Evolutionary conservation across 2,888 invertebrate genomes (phyloP).

Genomic region (Sussaba pulchella): DNA sequence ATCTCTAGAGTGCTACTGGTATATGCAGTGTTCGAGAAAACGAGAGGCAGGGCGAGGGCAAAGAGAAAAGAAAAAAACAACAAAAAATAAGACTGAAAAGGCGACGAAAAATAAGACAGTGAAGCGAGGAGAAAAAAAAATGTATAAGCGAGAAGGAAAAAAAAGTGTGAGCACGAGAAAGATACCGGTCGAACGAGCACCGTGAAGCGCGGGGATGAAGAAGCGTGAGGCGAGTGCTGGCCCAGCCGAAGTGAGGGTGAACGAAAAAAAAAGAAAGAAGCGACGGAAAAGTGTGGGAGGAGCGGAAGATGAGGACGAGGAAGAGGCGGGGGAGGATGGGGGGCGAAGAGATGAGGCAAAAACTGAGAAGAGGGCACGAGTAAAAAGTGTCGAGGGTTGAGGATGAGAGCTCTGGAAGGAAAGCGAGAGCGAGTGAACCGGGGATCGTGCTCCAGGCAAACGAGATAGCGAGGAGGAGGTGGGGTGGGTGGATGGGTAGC

Average conservation of each 20-base stretch:
- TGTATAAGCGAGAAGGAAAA: slow-evolving; percentile 10
- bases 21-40: slow-evolving; percentile 24
- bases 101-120: slow-evolving; percentile 56
- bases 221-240: slow-evolving; percentile 34
- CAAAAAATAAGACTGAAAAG: slow-evolving; percentile 14
- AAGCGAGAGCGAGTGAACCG: slow-evolving; percentile 56
- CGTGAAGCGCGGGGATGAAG: slow-evolving; percentile 63
- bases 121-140: slow-evolving; percentile 49
- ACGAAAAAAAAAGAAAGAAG: slow-evolving; percentile 46
- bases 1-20: too few relatives aligned
- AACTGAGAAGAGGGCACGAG: slow-evolving; percentile 26
- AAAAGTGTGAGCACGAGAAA: slow-evolving; percentile 40
- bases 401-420: slow-evolving; percentile 6
- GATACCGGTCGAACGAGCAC: slow-evolving; percentile 58
- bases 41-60: slow-evolving; percentile 6
- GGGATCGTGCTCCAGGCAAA: slow-evolving; percentile 44
- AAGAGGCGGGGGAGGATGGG: slow-evolving; percentile 17
- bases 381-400: slow-evolving; percentile 13
- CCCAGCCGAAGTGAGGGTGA: slow-evolving; percentile 46
- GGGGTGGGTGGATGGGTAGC: slow-evolving; percentile 16
- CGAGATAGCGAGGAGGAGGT: slow-evolving; percentile 47
- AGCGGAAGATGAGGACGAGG: slow-evolving; percentile 17
- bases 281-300: slow-evolving; percentile 44
- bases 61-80: slow-evolving; percentile 7
- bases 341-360: slow-evolving; percentile 23